Evolutionary conservation across 2,888 invertebrate species (phyloP).

Genomic region (Steinernema hermaphroditum): DNA sequence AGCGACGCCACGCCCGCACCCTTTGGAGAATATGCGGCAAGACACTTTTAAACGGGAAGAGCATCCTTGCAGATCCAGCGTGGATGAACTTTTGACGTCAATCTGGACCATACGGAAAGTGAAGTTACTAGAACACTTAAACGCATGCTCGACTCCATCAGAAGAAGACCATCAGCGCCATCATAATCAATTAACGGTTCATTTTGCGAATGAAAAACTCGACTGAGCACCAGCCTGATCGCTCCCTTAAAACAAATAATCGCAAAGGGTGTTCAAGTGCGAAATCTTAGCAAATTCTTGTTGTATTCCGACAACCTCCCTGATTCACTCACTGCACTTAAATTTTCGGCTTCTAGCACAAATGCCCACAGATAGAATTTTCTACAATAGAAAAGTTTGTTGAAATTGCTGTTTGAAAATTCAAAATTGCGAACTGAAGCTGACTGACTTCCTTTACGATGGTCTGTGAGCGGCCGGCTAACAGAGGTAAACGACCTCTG

Average conservation of each 20-base stretch:
- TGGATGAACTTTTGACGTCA: too few species aligned
- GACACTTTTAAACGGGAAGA: not conserved
- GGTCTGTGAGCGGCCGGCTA: too few species aligned
- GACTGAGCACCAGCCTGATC: constrained; percentile 19
- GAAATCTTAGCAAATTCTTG: not conserved
- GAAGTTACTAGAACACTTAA: constrained; percentile 6
- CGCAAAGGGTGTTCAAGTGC: constrained; percentile 8
- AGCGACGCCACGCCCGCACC: constrained; percentile 5
- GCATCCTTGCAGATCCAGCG: too few species aligned
- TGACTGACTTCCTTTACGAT: too few species aligned
- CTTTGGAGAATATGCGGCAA: not conserved
- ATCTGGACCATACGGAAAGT: not conserved
- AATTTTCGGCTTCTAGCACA: too few species aligned
- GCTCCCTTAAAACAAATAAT: not conserved
- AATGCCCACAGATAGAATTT: too few species aligned
- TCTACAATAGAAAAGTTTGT: too few species aligned
- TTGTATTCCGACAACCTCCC: too few species aligned
- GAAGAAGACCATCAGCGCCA: constrained; percentile 26
- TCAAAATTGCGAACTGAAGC: too few species aligned
- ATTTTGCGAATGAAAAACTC: constrained; percentile 27
- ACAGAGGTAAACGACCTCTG: too few species aligned
- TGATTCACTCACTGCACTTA: too few species aligned
- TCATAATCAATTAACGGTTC: constrained; percentile 29
- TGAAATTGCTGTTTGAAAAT: too few species aligned
- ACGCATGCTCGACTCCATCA: constrained; percentile 23